Evolutionary conservation across 2,113 vertebrate genomes (phyloP).

Genomic region (Cyprinodon variegatus): DNA sequence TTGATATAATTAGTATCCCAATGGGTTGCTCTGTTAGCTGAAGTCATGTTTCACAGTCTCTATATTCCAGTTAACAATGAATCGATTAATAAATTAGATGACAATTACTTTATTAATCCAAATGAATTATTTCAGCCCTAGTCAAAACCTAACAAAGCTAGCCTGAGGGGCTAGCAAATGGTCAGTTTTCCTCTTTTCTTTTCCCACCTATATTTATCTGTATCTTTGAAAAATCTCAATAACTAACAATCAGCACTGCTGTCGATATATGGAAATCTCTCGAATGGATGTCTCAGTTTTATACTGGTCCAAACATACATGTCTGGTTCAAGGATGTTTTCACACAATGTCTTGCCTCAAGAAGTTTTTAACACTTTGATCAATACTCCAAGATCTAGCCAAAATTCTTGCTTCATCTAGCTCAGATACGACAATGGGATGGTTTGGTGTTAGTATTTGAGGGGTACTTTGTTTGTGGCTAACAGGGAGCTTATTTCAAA

Average conservation of each 20-base stretch:
- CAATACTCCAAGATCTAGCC: slow-evolving; percentile 44
- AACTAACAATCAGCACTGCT: not conserved
- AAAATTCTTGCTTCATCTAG: slow-evolving; percentile 40
- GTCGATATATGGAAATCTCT: not conserved
- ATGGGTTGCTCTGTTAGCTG: too few relatives aligned
- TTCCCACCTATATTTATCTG: not conserved
- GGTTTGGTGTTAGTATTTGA: slow-evolving; percentile 38
- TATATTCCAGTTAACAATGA: too few relatives aligned
- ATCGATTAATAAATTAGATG: slow-evolving; percentile 39
- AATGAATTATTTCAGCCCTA: slow-evolving; percentile 37
- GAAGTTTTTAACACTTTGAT: slow-evolving; percentile 44
- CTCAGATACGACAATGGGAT: slow-evolving; percentile 33
- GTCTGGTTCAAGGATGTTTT: slow-evolving; percentile 14
- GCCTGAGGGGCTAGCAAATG: slow-evolving; percentile 5
- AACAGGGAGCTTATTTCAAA: slow-evolving; percentile 48
- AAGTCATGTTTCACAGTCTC: too few relatives aligned
- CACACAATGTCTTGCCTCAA: slow-evolving; percentile 16
- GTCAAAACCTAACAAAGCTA: slow-evolving; percentile 46
- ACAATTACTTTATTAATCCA: too few relatives aligned
- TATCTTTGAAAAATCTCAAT: not conserved
- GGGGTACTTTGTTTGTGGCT: slow-evolving; percentile 18
- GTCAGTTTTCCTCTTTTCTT: not conserved
- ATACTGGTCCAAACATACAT: slow-evolving; percentile 1
- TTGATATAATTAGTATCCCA: too few relatives aligned
- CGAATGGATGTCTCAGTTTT: slow-evolving; percentile 3